Percentiles rank a stretch among this genome's conserved stretches.
These are phyloP conservation scores for Tretioscincus oriximinensis DNA, from an alignment of 2,113 vertebrate genomes.

Conservation along the genomic window DNA sequence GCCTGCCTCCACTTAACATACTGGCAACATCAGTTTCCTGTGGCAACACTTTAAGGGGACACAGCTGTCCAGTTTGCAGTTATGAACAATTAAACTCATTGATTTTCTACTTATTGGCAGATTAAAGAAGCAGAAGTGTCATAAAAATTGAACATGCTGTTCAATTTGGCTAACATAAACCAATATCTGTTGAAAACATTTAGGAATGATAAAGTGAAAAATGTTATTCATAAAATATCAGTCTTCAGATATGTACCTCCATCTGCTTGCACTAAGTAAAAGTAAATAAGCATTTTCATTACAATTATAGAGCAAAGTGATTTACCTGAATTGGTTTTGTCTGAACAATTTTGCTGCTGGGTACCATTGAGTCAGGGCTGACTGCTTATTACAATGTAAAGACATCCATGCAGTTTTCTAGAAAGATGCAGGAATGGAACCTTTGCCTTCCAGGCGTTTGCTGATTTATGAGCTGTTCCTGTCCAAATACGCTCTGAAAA, in stretches of 20 bases:
- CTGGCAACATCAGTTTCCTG: background rate
- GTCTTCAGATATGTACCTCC: background rate
- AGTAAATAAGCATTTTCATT: background rate
- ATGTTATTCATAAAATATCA: background rate
- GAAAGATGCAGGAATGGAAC: no score
- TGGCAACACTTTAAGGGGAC: background rate
- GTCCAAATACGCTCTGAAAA: background rate
- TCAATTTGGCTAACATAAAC: background rate
- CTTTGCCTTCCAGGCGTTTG: no score
- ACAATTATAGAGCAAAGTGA: background rate
- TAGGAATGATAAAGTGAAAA: background rate
- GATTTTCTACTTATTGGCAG: background rate
- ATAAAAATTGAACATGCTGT: background rate
- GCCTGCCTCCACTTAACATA: background rate
- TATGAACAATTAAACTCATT: conserved; percentile 5
- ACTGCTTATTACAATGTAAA: no score
- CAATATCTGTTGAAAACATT: background rate
- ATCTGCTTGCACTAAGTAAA: background rate
- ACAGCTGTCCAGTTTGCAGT: background rate
- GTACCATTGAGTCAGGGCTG: no score
- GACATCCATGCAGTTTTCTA: no score
- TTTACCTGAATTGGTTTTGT: background rate
- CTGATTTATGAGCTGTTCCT: background rate
- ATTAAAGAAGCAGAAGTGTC: background rate
- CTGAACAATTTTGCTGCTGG: no score